Base-by-base conservation (phyloP, 2,797 vertebrate species). In the Aeoliscus strigatus region DNA sequence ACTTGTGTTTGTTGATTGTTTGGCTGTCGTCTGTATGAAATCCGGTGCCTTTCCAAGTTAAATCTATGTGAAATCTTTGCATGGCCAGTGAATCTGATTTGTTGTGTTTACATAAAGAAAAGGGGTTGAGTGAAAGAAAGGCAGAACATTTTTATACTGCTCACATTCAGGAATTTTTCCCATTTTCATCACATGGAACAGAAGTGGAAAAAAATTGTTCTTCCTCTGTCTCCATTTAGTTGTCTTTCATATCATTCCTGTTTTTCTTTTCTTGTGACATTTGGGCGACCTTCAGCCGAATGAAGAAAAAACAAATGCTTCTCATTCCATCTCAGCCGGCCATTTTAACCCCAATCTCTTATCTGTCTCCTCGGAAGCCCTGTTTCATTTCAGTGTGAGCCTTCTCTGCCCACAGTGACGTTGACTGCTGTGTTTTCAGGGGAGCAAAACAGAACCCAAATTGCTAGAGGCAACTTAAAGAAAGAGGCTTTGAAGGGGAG, bases 381-480 rank as follows among this genome's bases (percentile, higher is more conserved):
- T 67, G 70, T 46, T 67, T 56, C 54, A 46, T 39, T 45, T 66
- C 62, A 65, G 1, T 10, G 4, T 39, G 14, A 63, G 51, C 32
- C 27, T 21, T 15, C 28, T 56, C 50, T 33, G 39, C 40, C 35
- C 28, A 30, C 39, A 1, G 27, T 53, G 51, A 47, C 31, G 2
- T 46, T 65, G 18, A 31, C 61, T 62, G 40, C 65, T 52, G 55
- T 65, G 60, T 70, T 75, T 72, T 65, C 71, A 72, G 63, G 69
- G 58, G 51, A 64, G 60, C 60, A 48, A 39, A 56, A 49, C 49
- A 44, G 49, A 35, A 57, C 60, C 59, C 56, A 70, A 75, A 79
- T 77, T 59, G 65, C 80, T 61, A 46, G 52, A 61, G 70, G 72
- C 66, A 70, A 75, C 70, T 78, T 58, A 54, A 79, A 80, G 53